Evolutionary conservation across 2,888 invertebrate species (phyloP).

Genomic region (Eurytoma californica): DNA sequence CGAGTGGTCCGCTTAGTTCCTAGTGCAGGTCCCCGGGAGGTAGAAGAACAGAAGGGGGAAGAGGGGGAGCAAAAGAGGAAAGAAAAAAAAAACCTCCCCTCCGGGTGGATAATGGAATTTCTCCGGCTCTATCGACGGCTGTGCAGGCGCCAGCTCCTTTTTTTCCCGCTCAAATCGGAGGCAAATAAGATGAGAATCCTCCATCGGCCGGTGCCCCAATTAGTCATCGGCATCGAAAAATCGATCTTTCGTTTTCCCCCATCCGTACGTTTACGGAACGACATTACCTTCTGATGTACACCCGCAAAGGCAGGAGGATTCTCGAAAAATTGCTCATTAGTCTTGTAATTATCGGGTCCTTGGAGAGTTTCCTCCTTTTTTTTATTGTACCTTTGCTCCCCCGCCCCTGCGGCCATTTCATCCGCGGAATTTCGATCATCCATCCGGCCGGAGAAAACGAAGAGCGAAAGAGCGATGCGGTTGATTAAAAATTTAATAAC

Average conservation of each 20-base stretch:
- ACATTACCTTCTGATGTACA: not conserved
- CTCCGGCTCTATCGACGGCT: slow-evolving; percentile 29
- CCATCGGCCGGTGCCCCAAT: slow-evolving; percentile 21
- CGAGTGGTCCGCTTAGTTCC: slow-evolving; percentile 44
- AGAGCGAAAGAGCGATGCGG: slow-evolving; percentile 27
- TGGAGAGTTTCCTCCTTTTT: slow-evolving; percentile 4
- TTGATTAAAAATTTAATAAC: slow-evolving; percentile 54
- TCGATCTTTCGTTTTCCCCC: slow-evolving; percentile 8
- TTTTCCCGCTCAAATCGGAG: slow-evolving; percentile 18
- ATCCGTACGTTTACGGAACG: no score
- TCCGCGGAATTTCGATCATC: slow-evolving; percentile 31
- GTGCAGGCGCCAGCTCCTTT: slow-evolving; percentile 15
- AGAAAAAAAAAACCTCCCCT: slow-evolving; percentile 20
- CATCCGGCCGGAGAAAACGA: not conserved
- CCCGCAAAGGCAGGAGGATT: not conserved
- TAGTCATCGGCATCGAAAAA: slow-evolving; percentile 41
- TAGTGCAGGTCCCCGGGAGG: not conserved
- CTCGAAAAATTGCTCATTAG: slow-evolving; percentile 45
- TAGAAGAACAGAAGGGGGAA: not conserved
- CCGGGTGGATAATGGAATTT: slow-evolving; percentile 64
- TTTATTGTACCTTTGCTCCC: not conserved
- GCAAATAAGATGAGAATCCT: slow-evolving; percentile 33
- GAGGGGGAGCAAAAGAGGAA: not conserved
- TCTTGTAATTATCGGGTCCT: slow-evolving; percentile 38
- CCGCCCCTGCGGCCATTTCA: not conserved